These are phyloP conservation scores for Dolichomitus sp. DNA, from an alignment of 2,888 invertebrate species.

Conservation along the genomic window DNA sequence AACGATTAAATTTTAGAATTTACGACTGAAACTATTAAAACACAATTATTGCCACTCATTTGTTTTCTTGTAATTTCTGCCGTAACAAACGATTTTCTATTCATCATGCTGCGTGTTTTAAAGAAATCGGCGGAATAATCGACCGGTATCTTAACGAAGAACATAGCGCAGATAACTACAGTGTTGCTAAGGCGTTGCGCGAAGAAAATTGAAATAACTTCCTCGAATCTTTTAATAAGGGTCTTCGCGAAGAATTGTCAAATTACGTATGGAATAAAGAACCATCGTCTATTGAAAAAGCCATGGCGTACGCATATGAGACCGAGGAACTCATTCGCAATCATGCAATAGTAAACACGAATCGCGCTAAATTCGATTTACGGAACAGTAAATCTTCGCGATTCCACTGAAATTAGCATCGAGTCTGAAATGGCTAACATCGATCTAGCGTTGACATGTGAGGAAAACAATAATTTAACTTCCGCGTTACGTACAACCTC, in stretches of 20 bases:
- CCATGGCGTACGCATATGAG: conserved; percentile 8
- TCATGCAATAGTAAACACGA: background rate
- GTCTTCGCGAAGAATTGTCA: background rate
- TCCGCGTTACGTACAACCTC: background rate
- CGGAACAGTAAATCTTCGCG: background rate
- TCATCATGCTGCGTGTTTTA: conserved; percentile 4
- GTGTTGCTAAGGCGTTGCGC: background rate
- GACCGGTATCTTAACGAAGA: background rate
- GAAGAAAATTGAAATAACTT: conserved; percentile 6
- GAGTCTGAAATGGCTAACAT: no score
- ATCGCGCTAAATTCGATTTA: conserved; percentile 4
- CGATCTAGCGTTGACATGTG: no score
- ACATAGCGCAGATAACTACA: background rate
- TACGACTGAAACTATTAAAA: no score
- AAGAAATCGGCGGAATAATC: background rate
- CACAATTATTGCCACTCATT: no score
- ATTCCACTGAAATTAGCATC: background rate
- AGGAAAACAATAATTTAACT: background rate
- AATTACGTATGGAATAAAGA: conserved; percentile 5
- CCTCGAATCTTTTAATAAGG: conserved; percentile 5
- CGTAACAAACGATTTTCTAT: no score
- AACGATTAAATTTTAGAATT: no score
- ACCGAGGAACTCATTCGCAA: background rate
- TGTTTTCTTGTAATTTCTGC: no score
- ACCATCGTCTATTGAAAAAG: background rate